A percentile compares a stretch with the other conserved stretches of the same genome.
Evolutionary conservation across 2,797 vertebrate genomes (phyloP).

Genomic region (Dermochelys coriacea): DNA sequence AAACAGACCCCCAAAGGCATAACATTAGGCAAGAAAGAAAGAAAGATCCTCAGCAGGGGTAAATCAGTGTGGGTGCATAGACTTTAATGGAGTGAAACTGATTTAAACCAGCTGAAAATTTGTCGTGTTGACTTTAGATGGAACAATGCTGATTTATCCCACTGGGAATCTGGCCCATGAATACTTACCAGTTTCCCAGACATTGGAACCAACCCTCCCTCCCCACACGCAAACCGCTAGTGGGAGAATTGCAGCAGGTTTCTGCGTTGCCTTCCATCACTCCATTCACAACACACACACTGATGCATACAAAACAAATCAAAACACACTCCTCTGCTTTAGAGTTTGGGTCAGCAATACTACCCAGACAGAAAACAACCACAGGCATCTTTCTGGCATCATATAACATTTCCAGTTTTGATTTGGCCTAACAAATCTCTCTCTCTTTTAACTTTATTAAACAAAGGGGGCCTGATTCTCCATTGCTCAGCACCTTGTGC

Average conservation of each 20-base stretch:
- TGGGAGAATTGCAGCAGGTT: constrained; percentile 17
- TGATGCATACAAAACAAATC: neutral
- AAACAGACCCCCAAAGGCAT: neutral
- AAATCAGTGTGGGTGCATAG: rapidly evolving
- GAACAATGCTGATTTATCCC: neutral
- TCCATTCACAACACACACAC: neutral
- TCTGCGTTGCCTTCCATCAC: neutral
- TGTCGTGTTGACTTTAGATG: rapidly evolving
- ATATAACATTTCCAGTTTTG: neutral
- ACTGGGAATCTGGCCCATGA: neutral
- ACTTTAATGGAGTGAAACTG: neutral
- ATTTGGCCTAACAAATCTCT: neutral
- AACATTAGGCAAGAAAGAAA: neutral
- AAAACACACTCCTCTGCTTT: constrained; percentile 28
- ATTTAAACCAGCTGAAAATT: neutral
- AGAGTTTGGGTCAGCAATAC: neutral
- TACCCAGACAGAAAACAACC: neutral
- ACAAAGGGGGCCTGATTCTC: constrained; percentile 72
- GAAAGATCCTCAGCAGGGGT: neutral
- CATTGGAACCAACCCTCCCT: neutral
- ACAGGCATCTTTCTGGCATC: neutral
- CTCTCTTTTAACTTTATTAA: constrained; percentile 49
- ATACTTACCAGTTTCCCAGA: constrained; percentile 1
- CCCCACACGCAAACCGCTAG: neutral
- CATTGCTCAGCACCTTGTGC: neutral